A percentile compares a stretch with the other conserved stretches of the same genome.
Evolutionary conservation across 2,113 vertebrate species (phyloP).

Genomic region (Himantopus leucocephalus): DNA sequence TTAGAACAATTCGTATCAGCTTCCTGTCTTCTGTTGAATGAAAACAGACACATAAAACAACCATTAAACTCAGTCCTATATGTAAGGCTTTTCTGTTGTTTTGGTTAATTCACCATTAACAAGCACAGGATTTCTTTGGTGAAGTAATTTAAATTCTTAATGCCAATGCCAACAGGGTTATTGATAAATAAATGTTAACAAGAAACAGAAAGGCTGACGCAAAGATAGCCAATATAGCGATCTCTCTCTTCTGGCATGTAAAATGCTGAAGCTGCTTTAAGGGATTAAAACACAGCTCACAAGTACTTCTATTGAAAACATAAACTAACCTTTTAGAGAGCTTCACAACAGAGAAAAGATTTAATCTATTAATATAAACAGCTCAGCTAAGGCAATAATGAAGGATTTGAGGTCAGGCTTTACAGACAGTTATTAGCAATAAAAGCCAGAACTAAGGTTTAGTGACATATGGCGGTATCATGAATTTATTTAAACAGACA

Average conservation of each 20-base stretch:
- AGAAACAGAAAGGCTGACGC: not conserved
- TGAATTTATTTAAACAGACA: not conserved
- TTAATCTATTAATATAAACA: not conserved
- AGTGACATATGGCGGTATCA: fast-evolving
- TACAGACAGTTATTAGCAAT: not conserved
- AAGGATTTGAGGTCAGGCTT: not conserved
- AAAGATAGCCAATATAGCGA: not conserved
- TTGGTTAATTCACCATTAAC: not conserved
- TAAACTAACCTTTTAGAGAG: not conserved
- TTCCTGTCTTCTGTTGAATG: conserved; percentile 87
- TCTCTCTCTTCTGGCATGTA: not conserved
- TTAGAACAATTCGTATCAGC: conserved; percentile 90
- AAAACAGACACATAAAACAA: not conserved
- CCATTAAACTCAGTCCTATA: not conserved
- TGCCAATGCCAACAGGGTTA: not conserved
- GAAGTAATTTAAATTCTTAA: not conserved
- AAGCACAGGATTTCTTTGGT: not conserved
- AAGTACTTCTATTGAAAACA: not conserved
- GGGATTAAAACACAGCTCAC: not conserved
- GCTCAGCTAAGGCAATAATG: not conserved
- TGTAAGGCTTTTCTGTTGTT: not conserved
- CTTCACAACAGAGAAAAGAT: not conserved
- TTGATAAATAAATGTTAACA: not conserved
- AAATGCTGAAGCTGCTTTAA: not conserved
- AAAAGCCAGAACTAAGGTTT: not conserved